Conservation (phyloP, 2,888 invertebrate species). For the Bhutanitis thaidina region DNA sequence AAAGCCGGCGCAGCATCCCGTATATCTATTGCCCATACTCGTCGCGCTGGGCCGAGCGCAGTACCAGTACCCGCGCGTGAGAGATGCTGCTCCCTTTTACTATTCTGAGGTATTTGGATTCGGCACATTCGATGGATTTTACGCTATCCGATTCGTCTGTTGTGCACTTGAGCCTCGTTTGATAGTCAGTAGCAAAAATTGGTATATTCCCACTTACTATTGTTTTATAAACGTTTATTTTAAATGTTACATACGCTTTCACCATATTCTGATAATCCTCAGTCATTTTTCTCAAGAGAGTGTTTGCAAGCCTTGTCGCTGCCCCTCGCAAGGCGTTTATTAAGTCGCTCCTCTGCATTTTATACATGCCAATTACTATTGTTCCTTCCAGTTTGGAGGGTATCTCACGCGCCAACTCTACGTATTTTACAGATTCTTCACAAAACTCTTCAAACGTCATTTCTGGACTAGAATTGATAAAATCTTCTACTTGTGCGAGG, state of each 20-base stretch:
- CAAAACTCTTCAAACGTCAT: conserved; percentile 83
- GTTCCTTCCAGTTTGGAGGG: conserved; percentile 81
- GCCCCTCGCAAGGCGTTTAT: conserved; percentile 84
- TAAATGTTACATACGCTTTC: conserved; percentile 80
- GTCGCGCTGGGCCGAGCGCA: too few relatives aligned
- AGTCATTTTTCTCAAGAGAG: conserved; percentile 86
- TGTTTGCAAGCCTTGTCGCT: conserved; percentile 84
- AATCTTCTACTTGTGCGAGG: conserved; percentile 81
- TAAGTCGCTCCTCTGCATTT: conserved; percentile 89
- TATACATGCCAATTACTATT: conserved; percentile 90
- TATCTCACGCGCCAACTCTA: conserved; percentile 81
- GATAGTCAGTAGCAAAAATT: too few relatives aligned
- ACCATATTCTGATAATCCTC: conserved; percentile 89
- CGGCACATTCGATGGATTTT: too few relatives aligned
- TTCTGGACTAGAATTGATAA: conserved; percentile 82
- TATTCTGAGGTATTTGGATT: too few relatives aligned
- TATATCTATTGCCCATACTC: too few relatives aligned
- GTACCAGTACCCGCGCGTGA: too few relatives aligned
- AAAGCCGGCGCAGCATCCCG: too few relatives aligned
- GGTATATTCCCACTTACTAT: too few relatives aligned
- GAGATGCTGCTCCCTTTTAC: too few relatives aligned
- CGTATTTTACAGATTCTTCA: conserved; percentile 80
- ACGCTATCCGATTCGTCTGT: too few relatives aligned
- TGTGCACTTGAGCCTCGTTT: too few relatives aligned
- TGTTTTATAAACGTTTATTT: not conserved